These are phyloP conservation scores for Andrena hattorfiana DNA, from an alignment of 2,888 invertebrate species.

Conservation along the genomic window DNA sequence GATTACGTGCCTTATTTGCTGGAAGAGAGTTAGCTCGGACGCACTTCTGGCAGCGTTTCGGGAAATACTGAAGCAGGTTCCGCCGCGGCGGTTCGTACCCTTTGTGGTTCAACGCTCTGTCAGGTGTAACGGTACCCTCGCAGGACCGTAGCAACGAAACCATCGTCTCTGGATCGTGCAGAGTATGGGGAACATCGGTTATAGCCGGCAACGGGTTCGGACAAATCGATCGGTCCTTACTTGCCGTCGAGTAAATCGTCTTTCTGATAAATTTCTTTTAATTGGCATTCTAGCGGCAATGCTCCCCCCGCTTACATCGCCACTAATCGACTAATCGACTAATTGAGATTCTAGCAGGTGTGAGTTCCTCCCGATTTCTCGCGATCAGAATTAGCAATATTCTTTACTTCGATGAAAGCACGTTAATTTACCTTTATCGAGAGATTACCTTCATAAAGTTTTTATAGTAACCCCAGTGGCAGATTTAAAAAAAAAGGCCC, in stretches of 20 bases:
- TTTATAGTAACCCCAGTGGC: too few relatives aligned
- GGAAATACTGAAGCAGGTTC: constrained; percentile 65
- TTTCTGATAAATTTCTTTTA: not conserved
- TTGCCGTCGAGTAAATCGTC: not conserved
- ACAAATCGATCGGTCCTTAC: not conserved
- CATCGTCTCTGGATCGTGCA: not conserved
- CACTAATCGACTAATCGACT: too few relatives aligned
- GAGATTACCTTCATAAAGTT: too few relatives aligned
- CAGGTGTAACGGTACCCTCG: constrained; percentile 75
- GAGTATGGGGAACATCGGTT: too few relatives aligned
- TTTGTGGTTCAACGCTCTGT: constrained; percentile 76
- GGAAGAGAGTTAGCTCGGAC: not conserved
- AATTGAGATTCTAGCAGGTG: not conserved
- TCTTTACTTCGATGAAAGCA: too few relatives aligned
- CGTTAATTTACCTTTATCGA: too few relatives aligned
- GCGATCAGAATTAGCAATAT: not conserved
- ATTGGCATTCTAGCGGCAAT: not conserved
- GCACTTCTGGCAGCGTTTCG: constrained; percentile 33
- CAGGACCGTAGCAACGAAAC: constrained; percentile 67
- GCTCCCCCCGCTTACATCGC: too few relatives aligned
- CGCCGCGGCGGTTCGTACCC: constrained; percentile 55
- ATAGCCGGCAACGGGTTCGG: too few relatives aligned
- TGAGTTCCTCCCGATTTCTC: too few relatives aligned
- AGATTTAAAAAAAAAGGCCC: too few relatives aligned
- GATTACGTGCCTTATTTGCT: too few relatives aligned